A percentile compares a stretch with the other conserved stretches of the same genome.
Conservation (phyloP, 2,113 vertebrate genomes). For the Amazona guildingii region DNA sequence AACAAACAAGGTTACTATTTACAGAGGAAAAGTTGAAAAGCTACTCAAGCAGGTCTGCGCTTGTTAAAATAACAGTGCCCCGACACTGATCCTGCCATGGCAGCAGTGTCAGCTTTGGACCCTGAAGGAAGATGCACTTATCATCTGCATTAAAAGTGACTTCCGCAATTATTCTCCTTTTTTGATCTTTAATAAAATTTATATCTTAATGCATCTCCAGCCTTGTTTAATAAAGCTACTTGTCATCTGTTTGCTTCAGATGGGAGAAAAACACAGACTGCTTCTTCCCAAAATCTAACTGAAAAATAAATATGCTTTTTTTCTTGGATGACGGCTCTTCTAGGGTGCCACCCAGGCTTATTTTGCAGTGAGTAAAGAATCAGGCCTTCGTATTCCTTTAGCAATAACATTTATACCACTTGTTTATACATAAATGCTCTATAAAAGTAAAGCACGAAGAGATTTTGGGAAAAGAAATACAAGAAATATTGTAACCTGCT, state of each 20-base stretch:
- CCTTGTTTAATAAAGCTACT: background rate
- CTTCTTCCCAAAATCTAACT: background rate
- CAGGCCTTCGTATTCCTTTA: background rate
- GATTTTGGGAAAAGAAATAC: background rate
- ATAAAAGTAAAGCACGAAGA: background rate
- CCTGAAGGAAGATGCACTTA: background rate
- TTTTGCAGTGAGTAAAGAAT: background rate
- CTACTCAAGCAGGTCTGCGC: constrained; percentile 69
- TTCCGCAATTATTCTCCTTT: background rate
- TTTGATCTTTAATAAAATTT: background rate
- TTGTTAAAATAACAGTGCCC: constrained; percentile 42
- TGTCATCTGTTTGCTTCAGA: background rate
- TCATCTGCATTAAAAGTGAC: background rate
- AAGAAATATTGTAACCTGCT: background rate
- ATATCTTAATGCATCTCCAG: background rate
- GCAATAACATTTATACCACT: background rate
- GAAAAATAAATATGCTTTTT: background rate
- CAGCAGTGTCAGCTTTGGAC: background rate
- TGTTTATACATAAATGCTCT: background rate
- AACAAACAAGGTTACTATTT: constrained; percentile 77
- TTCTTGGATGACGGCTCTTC: background rate
- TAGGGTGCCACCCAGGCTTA: background rate
- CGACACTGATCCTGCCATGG: background rate
- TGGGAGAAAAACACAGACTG: background rate
- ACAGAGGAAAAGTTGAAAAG: constrained; percentile 49